Conservation (phyloP, 2,113 vertebrate species). For the Xenopus laevis region DNA sequence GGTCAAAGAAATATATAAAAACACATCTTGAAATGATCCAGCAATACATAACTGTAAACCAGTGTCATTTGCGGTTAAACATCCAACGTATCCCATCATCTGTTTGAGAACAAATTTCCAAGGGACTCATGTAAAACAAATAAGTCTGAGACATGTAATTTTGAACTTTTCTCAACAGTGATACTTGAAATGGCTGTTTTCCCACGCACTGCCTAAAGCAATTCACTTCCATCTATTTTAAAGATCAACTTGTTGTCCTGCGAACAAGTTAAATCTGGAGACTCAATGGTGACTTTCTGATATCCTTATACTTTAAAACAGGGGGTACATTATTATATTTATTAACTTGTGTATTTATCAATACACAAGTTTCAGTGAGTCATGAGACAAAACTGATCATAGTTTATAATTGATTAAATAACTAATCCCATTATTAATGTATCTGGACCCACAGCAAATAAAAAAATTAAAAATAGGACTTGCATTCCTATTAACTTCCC, state of each 20-base stretch:
- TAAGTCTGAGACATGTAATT: slow-evolving; percentile 66
- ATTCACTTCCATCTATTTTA: slow-evolving; percentile 58
- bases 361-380: no score
- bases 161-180: slow-evolving; percentile 57
- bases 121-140: slow-evolving; percentile 66
- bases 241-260: slow-evolving; percentile 24
- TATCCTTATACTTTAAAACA: no score
- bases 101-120: slow-evolving; percentile 59
- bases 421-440: no score
- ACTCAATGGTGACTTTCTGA: neutral
- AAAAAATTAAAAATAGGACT: no score
- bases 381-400: no score
- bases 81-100: slow-evolving; percentile 63
- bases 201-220: slow-evolving; percentile 63
- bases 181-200: slow-evolving; percentile 59
- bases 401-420: no score
- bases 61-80: slow-evolving; percentile 59
- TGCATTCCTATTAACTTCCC: no score
- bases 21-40: slow-evolving; percentile 64
- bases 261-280: neutral
- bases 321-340: no score
- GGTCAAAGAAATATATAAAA: slow-evolving; percentile 61
- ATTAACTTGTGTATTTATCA: no score
- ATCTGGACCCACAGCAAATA: no score
- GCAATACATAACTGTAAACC: slow-evolving; percentile 61